Base-by-base conservation (phyloP, 2,113 vertebrate species). In the Pteropus alecto region DNA sequence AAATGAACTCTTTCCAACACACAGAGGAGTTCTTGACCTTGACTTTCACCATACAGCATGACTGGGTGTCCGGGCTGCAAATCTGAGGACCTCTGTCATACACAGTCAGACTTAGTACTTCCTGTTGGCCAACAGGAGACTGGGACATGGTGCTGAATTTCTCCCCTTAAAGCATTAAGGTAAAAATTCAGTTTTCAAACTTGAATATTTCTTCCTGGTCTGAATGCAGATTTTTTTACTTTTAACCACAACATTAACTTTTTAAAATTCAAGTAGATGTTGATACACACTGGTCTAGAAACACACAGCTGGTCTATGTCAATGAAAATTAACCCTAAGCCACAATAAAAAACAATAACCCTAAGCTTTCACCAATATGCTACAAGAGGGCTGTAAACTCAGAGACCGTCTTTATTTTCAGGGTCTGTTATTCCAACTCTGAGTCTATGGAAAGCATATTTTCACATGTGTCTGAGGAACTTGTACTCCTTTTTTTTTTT, bases 1-100 rank as follows among this genome's bases (percentile, higher is more conserved):
- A 98, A 98, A 98, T 96, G 98, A 98, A 97, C 98, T 97, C 98
- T 98, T 98, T 98, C 93, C 98, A 98, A 97, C 92, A 51, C 96
- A 94, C 94, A 96, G 97, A 97, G 89, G 98, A 98, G 97, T 98
- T 98, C 98, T 98, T 98, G 98, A 98, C 98, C 98, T 98, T 98
- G 97, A 98, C 98, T 98, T 97, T 98, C 84, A 92, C 97, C 97
- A 98, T 98, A 96, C 97, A 98, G 95, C 82, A 74, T 98, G 98
- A 98, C 98, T 97, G 93, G 98, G 97, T 93, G 96, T 98, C 97
- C 97, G 78, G 43, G 95, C 97, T 97, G 94, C 98, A 98, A 98
- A 98, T 98, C 96, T 98, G 97, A 98, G 97, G 98, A 63, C 73
- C 56, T 94, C 85, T 95, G 94, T 95, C 91, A 16, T 28, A 93